Percentiles rank a stretch among this genome's conserved stretches.
phyloP scores from a whole-genome alignment of 1,140 invertebrate species.

The Drosophila ercepeae region DNA sequence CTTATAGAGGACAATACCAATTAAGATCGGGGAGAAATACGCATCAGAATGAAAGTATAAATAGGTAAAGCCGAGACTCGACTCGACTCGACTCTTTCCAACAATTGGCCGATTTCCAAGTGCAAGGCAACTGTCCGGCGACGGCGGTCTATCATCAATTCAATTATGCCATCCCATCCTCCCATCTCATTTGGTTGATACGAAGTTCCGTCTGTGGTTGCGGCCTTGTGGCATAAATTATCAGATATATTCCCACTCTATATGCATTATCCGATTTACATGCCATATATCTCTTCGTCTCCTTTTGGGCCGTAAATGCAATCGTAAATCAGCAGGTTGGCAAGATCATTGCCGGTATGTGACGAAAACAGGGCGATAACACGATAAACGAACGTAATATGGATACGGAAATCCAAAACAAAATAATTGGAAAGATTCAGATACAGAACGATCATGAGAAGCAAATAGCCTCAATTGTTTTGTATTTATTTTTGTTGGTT shows the following conservation, averaged over 20 bases:
- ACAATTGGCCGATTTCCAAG: slow-evolving; percentile 61
- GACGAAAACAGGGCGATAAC: slow-evolving; percentile 35
- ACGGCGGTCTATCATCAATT: slow-evolving; percentile 51
- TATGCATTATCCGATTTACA: slow-evolving; percentile 17
- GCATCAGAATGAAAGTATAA: slow-evolving; percentile 24
- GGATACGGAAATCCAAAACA: slow-evolving; percentile 50
- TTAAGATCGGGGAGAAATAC: slow-evolving; percentile 17
- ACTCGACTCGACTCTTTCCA: slow-evolving; percentile 6
- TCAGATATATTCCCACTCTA: slow-evolving; percentile 3
- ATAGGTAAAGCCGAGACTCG: slow-evolving; percentile 22
- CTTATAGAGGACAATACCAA: slow-evolving; percentile 2
- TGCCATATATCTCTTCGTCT: not conserved
- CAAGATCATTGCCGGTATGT: slow-evolving; percentile 28
- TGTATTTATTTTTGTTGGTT: slow-evolving; percentile 14
- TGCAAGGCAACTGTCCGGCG: slow-evolving; percentile 43
- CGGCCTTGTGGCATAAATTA: slow-evolving; percentile 43
- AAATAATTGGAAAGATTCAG: slow-evolving; percentile 17
- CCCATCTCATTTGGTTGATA: slow-evolving; percentile 47
- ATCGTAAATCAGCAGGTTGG: slow-evolving; percentile 29
- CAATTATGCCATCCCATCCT: slow-evolving; percentile 45
- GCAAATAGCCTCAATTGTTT: slow-evolving; percentile 31
- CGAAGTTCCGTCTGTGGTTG: slow-evolving; percentile 38
- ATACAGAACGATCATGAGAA: slow-evolving; percentile 16
- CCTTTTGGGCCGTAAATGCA: slow-evolving; percentile 34
- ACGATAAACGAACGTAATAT: slow-evolving; percentile 25